A percentile compares a stretch with the other conserved stretches of the same genome.
phyloP scores from a whole-genome alignment of 1,140 invertebrate species.

The Euura lappo region DNA sequence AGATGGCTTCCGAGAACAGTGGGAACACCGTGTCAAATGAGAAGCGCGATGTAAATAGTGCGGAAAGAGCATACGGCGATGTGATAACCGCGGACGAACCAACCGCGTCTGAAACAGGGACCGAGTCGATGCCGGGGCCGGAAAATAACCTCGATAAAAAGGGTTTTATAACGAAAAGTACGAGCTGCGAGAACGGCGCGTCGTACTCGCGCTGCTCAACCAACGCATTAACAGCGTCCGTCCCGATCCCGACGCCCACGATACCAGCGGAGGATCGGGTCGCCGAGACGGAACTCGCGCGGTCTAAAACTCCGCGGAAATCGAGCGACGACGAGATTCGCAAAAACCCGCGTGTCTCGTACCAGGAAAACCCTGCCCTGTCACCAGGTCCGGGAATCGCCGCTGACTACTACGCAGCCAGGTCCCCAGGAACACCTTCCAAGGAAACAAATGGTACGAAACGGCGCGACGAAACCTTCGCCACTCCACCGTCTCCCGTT shows the following conservation, averaged over 20 bases:
- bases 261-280: conserved; percentile 42
- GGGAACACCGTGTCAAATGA: conserved; percentile 56
- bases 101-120: neutral
- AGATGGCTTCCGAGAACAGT: conserved; percentile 63
- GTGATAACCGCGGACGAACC: conserved; percentile 21
- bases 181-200: conserved; percentile 17
- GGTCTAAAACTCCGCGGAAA: conserved; percentile 27
- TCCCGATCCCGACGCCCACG: conserved; percentile 54
- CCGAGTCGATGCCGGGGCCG: conserved; percentile 18
- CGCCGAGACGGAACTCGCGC: conserved; percentile 24
- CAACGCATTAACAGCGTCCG: conserved; percentile 30
- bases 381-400: conserved; percentile 1
- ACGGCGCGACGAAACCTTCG: too few species aligned
- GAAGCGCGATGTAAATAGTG: conserved; percentile 58
- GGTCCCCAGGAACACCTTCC: neutral
- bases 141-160: conserved; percentile 26
- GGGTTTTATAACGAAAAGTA: conserved; percentile 12
- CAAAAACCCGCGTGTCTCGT: conserved; percentile 24
- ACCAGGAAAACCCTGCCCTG: conserved; percentile 19
- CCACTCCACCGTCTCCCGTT: neutral
- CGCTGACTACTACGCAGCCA: conserved; percentile 6
- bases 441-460: neutral
- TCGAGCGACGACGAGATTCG: conserved; percentile 18
- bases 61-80: conserved; percentile 31
- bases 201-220: conserved; percentile 21